Conservation (phyloP, 2,113 vertebrate genomes). For the Halichoerus grypus region DNA sequence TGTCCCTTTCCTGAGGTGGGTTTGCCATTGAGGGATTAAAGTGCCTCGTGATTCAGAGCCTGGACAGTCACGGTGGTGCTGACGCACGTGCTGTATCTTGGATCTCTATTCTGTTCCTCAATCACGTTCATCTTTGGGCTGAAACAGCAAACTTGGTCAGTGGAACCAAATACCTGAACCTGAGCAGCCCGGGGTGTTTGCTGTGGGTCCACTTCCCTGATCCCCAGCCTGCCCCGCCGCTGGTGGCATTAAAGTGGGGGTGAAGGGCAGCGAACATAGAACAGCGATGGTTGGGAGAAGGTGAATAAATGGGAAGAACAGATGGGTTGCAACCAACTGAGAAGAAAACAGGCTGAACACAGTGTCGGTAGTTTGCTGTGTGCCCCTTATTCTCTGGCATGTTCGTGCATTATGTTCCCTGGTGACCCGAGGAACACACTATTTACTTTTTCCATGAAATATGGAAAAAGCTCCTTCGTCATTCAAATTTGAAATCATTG, state of each 20-base stretch:
- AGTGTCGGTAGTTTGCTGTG: rapidly evolving
- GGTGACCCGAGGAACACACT: background rate
- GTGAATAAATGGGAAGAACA: conserved; percentile 3
- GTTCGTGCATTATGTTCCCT: background rate
- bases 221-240: background rate
- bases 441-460: conserved; percentile 33
- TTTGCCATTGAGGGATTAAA: conserved; percentile 62
- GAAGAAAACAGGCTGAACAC: background rate
- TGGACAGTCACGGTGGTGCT: background rate
- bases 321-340: background rate
- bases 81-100: background rate
- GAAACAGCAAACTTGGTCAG: background rate
- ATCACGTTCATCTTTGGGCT: background rate
- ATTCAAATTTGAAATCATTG: conserved; percentile 5
- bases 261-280: background rate
- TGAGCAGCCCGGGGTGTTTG: background rate
- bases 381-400: background rate
- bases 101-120: background rate
- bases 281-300: background rate
- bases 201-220: background rate
- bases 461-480: background rate
- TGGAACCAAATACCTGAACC: background rate
- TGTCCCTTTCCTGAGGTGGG: conserved; percentile 57
- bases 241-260: background rate
- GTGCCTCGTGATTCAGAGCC: background rate